Percentiles rank a stretch among this genome's conserved stretches.
phyloP scores from a whole-genome alignment of 1,140 invertebrate species.

The Drepana arcuata region DNA sequence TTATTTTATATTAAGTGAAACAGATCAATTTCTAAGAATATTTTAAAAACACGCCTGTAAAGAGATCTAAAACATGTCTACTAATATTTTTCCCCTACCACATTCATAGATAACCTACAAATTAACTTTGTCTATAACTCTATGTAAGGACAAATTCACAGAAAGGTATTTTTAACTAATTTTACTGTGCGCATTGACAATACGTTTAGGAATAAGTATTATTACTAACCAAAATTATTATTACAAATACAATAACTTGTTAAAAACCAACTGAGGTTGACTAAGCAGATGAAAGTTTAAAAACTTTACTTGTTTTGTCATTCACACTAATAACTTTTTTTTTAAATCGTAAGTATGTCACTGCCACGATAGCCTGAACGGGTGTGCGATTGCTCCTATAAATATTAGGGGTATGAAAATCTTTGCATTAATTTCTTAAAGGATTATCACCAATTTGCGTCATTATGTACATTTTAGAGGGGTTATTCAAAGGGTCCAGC shows the following conservation, averaged over 20 bases:
- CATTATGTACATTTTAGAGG: no score
- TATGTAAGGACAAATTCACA: slow-evolving; percentile 19
- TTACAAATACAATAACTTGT: slow-evolving; percentile 24
- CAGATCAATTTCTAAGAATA: slow-evolving; percentile 1
- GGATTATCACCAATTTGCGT: no score
- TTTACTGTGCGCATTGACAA: slow-evolving; percentile 61
- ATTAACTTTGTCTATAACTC: slow-evolving; percentile 19
- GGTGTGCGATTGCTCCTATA: background rate
- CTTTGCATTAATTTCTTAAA: background rate
- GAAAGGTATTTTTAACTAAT: slow-evolving; percentile 19
- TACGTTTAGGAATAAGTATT: slow-evolving; percentile 43
- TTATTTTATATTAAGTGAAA: background rate
- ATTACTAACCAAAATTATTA: slow-evolving; percentile 15
- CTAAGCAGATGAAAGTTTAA: background rate
- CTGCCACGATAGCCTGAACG: background rate
- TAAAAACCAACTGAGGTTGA: background rate
- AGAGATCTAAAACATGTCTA: no score
- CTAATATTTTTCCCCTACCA: slow-evolving; percentile 8
- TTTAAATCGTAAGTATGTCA: no score
- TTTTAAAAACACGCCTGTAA: slow-evolving; percentile 1
- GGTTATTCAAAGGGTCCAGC: no score
- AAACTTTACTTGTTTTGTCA: no score
- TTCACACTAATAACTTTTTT: no score
- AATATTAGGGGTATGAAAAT: background rate
- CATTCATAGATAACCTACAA: slow-evolving; percentile 17